A percentile compares a stretch with the other conserved stretches of the same genome.
phyloP scores from a whole-genome alignment of 2,113 vertebrate genomes.

The Brachyhypopomus occidentalis region DNA sequence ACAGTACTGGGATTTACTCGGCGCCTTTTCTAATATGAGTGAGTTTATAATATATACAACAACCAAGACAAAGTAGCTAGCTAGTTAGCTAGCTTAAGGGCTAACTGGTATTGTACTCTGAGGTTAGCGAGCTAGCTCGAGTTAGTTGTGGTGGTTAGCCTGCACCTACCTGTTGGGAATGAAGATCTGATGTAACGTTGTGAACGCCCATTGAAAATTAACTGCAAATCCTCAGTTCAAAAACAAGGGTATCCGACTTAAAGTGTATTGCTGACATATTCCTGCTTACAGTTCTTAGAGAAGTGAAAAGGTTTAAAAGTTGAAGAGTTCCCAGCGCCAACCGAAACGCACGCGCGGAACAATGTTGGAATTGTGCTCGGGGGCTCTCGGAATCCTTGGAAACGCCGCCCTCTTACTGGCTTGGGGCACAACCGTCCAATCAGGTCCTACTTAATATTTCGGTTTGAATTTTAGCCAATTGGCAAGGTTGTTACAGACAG shows the following conservation, averaged over 20 bases:
- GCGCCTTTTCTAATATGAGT: too few relatives aligned
- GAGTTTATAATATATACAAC: too few relatives aligned
- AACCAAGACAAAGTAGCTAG: too few relatives aligned
- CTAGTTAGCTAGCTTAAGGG: constrained; percentile 38
- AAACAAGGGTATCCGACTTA: neutral
- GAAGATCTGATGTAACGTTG: constrained; percentile 40
- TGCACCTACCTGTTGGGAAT: constrained; percentile 58
- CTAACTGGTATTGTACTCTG: constrained; percentile 41
- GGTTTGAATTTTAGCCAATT: constrained; percentile 54
- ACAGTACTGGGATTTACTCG: too few relatives aligned
- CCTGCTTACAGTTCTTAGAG: neutral
- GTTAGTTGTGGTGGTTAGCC: constrained; percentile 11
- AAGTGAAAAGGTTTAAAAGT: constrained; percentile 9
- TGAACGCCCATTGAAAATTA: constrained; percentile 51
- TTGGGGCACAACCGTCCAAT: constrained; percentile 62
- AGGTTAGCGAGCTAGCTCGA: constrained; percentile 36
- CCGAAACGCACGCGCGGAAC: constrained; percentile 34
- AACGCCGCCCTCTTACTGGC: constrained; percentile 58
- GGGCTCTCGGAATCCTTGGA: constrained; percentile 55
- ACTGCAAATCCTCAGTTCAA: constrained; percentile 14
- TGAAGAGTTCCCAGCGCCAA: neutral
- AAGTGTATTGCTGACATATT: neutral
- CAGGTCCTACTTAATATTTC: constrained; percentile 39
- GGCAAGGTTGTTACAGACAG: constrained; percentile 26
- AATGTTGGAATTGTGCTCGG: constrained; percentile 53